These are phyloP conservation scores for Gymnocheta viridis DNA, from an alignment of 2,888 invertebrate genomes.

Conservation along the genomic window DNA sequence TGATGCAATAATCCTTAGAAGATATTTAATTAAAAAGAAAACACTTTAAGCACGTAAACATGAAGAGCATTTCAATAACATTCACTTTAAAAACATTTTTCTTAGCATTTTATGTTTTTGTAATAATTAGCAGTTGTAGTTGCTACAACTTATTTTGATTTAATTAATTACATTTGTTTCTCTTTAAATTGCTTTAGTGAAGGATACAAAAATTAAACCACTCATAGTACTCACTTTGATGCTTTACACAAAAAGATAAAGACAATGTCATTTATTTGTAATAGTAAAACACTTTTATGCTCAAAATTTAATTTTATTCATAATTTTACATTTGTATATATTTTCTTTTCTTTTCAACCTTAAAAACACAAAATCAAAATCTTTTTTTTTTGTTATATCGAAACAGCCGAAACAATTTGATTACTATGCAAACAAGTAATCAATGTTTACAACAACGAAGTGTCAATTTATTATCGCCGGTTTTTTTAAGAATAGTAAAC, in stretches of 20 bases:
- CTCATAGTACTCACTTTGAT: not conserved
- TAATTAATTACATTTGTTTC: conserved; percentile 27
- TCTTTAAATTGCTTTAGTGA: not conserved
- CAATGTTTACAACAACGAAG: not conserved
- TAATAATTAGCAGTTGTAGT: not conserved
- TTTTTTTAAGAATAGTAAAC: not conserved
- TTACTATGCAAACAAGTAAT: not conserved
- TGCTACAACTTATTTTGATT: conserved; percentile 17
- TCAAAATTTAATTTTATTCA: not conserved
- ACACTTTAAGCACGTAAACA: not conserved
- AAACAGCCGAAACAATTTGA: not conserved
- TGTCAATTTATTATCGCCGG: conserved; percentile 3
- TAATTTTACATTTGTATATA: not conserved
- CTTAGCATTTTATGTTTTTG: not conserved
- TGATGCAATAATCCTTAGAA: not conserved
- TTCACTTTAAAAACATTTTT: not conserved
- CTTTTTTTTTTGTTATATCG: not conserved
- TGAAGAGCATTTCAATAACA: too few relatives aligned
- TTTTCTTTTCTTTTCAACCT: not conserved
- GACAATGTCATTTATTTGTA: not conserved
- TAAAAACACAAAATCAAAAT: not conserved
- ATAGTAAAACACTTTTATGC: not conserved
- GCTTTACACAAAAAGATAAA: not conserved
- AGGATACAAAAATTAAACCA: not conserved
- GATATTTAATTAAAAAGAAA: not conserved